Evolutionary conservation across 64 coral and sea anemone species (phyloP).

Genomic region (Porites australiensis): DNA sequence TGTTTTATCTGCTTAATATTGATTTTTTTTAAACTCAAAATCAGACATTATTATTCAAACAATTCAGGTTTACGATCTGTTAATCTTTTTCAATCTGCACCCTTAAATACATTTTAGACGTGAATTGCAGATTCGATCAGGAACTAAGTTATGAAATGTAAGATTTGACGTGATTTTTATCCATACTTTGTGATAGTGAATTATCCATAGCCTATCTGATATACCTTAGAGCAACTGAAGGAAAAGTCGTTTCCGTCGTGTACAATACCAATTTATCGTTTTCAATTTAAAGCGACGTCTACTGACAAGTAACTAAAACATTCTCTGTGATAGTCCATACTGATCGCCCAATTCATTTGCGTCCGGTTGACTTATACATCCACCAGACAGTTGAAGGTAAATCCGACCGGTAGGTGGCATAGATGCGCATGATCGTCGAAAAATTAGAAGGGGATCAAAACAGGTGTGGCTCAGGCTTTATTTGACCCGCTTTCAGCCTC

Average conservation of each 20-base stretch:
- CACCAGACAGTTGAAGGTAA: background rate
- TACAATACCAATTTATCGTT: constrained; percentile 12
- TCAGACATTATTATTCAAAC: no score
- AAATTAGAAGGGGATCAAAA: no score
- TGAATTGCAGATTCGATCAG: no score
- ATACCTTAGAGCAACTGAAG: background rate
- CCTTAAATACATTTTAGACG: no score
- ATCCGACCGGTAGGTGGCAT: background rate
- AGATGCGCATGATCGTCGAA: no score
- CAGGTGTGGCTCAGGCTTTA: no score
- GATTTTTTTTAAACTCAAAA: no score
- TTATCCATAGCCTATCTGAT: background rate
- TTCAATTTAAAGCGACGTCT: background rate
- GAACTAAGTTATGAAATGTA: no score
- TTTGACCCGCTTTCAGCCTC: no score
- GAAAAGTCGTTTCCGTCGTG: background rate
- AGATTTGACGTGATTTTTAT: background rate
- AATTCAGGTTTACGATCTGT: no score
- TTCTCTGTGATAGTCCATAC: background rate
- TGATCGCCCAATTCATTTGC: background rate
- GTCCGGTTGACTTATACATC: constrained; percentile 13
- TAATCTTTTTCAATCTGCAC: no score
- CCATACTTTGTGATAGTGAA: background rate
- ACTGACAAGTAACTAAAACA: background rate
- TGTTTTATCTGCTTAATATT: no score